Evolutionary conservation across 2,113 vertebrate species (phyloP).

Genomic region (Poecilia latipinna): DNA sequence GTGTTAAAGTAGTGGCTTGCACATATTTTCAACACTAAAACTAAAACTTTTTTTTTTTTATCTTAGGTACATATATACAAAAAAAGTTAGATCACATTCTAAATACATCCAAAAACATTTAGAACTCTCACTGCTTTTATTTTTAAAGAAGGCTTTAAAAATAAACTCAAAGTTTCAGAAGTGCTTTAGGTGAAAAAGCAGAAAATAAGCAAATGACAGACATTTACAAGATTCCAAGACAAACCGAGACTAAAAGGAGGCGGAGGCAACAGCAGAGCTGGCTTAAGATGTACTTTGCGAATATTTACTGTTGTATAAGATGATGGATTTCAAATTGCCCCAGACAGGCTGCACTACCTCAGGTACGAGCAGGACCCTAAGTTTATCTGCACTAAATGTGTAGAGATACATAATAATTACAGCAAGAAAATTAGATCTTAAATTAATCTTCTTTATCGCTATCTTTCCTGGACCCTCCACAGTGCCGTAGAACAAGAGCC

Average conservation of each 20-base stretch:
- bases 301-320: not conserved
- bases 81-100: too few relatives aligned
- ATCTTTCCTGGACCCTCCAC: not conserved
- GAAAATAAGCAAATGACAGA: not conserved
- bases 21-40: too few relatives aligned
- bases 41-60: too few relatives aligned
- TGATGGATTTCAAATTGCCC: conserved; percentile 36
- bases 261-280: not conserved
- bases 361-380: conserved; percentile 11
- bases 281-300: not conserved
- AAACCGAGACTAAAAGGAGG: not conserved
- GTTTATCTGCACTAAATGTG: conserved; percentile 20
- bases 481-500: conserved; percentile 21
- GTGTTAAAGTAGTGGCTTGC: too few relatives aligned
- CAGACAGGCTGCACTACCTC: conserved; percentile 19
- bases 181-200: not conserved
- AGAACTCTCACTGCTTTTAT: too few relatives aligned
- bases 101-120: too few relatives aligned
- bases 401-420: conserved; percentile 32
- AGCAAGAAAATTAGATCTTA: conserved; percentile 21
- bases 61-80: too few relatives aligned
- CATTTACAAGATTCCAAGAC: not conserved
- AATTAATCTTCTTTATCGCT: conserved; percentile 44
- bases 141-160: too few relatives aligned
- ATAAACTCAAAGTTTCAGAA: too few relatives aligned